Percentiles rank a stretch among this genome's conserved stretches.
These are phyloP conservation scores for Brienomyrus longianalis DNA, from an alignment of 2,113 vertebrate genomes.

Conservation along the genomic window DNA sequence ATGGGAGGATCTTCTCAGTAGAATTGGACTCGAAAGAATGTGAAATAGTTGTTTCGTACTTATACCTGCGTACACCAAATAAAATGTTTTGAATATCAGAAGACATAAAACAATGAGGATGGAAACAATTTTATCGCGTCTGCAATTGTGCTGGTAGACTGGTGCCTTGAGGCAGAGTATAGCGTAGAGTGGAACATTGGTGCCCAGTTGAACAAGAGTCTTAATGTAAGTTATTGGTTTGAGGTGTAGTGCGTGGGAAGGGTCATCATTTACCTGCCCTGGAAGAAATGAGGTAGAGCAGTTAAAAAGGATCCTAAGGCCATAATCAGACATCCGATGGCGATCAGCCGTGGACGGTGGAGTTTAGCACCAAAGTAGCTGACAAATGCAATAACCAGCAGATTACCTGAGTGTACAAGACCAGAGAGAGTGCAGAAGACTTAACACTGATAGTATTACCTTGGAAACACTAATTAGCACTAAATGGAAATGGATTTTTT, in stretches of 20 bases:
- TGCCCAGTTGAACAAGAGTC: neutral
- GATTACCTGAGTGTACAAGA: constrained; percentile 67
- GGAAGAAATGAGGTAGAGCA: constrained; percentile 83
- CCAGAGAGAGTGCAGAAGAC: neutral
- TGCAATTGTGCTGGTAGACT: neutral
- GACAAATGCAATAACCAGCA: constrained; percentile 83
- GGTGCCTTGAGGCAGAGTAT: neutral
- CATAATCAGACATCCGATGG: constrained; percentile 82
- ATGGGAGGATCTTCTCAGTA: constrained; percentile 48
- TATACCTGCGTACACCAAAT: constrained; percentile 48
- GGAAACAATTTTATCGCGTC: neutral
- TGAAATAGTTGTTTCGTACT: constrained; percentile 62
- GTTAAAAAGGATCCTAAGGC: constrained; percentile 70
- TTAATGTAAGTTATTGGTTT: neutral
- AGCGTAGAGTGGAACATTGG: neutral
- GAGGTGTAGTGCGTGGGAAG: neutral
- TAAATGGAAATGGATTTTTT: neutral
- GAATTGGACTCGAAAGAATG: constrained; percentile 39
- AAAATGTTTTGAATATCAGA: neutral
- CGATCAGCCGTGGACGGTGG: constrained; percentile 86
- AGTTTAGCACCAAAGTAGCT: constrained; percentile 94
- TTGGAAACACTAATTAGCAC: neutral
- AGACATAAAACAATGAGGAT: neutral
- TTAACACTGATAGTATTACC: neutral
- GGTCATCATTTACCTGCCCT: constrained; percentile 72